Conservation (phyloP, 2,888 invertebrate genomes). For the Crematogaster levior region DNA sequence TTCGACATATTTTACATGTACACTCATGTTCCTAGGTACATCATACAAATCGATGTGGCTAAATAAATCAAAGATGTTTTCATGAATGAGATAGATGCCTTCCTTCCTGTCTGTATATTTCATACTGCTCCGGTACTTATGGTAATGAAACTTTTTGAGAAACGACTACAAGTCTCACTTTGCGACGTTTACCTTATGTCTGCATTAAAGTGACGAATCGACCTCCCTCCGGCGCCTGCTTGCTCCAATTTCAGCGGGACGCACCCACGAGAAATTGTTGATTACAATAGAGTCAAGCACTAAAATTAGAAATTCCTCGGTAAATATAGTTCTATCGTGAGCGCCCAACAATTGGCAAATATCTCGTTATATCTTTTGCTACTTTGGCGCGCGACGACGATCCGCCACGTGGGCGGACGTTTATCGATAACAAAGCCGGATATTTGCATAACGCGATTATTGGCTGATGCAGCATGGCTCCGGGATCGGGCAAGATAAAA, state of each 20-base stretch:
- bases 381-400: neutral
- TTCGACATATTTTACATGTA: neutral
- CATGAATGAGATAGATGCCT: neutral
- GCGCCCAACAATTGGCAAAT: neutral
- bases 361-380: neutral
- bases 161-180: neutral
- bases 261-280: neutral
- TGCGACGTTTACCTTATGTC: neutral
- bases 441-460: slow-evolving; percentile 27
- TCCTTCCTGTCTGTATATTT: neutral
- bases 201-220: neutral
- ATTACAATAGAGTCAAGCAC: neutral
- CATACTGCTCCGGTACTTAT: neutral
- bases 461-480: neutral
- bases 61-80: slow-evolving; percentile 66
- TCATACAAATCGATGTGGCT: slow-evolving; percentile 58
- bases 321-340: neutral
- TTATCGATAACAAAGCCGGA: neutral
- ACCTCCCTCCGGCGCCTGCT: neutral
- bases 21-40: slow-evolving; percentile 68
- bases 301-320: neutral
- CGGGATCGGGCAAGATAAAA: neutral
- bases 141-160: neutral
- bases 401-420: neutral
- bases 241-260: neutral